Base-by-base conservation (phyloP, 1,140 invertebrate species). In the Agrypnia vestita region DNA sequence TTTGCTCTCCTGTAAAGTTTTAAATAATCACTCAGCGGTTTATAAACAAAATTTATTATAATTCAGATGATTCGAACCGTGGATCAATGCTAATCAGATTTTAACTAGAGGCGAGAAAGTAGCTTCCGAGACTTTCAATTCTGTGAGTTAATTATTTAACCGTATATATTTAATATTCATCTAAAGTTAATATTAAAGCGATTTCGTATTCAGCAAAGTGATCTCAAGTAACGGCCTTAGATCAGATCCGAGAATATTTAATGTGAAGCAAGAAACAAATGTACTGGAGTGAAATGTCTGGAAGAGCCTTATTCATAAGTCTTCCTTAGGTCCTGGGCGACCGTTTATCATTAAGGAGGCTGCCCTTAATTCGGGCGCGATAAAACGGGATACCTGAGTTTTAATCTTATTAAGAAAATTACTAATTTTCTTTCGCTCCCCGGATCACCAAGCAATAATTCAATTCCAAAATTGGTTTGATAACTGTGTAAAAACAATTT, bases 301-400 rank as follows among this genome's bases (percentile, higher is more conserved):
- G 1, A 13, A 25, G 61, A 25, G 61, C 61, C 25, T 62, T 62
- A 62, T 62, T 62, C 12, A 35, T 62, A 62, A 62, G 21, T 13
- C 61, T 62, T 1, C 19, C 19, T 10, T 8, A 62, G 61, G 25
- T 62, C 13, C 21, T 43, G 64, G 46, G 64, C 44, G 17, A 21
- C 15, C 64, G 64, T 69, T 69, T 19, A 69, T 69, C 64, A 47
- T 47, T 47, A 46, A 13, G n/a, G 64, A 47, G 19, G 64, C 64
- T 69, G 64, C 15, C 64, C 43, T 35, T 69, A 69, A 69, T 69
- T 69, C 64, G 46, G 46, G 19, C 64, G 44, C 61, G 61, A 64
- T 69, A 69, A 69, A 69, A 69, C 64, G 43, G 44, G 3, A 47
- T 51, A 47, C 64, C 64, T 69, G 13, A 13, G n/a, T n/a, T 47